A percentile compares a stretch with the other conserved stretches of the same genome.
Evolutionary conservation across 2,113 vertebrate species (phyloP).

Genomic region (Gallinago paraguaiae): DNA sequence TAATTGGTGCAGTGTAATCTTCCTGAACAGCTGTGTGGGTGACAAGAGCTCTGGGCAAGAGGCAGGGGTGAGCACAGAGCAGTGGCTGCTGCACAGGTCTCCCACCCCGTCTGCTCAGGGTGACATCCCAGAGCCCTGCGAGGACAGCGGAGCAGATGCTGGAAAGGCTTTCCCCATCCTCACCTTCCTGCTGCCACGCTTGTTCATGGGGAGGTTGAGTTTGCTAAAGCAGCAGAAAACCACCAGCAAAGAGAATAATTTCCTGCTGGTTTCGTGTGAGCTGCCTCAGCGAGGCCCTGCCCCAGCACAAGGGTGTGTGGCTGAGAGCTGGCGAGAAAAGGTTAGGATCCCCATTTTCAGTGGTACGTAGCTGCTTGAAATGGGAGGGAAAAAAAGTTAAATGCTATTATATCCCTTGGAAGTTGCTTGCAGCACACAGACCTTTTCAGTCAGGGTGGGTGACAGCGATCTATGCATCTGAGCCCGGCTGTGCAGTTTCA

Average conservation of each 20-base stretch:
- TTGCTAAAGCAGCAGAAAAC: background rate
- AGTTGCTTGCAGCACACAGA: background rate
- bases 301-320: background rate
- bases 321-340: background rate
- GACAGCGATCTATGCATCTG: background rate
- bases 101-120: background rate
- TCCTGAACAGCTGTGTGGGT: background rate
- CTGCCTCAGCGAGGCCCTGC: background rate
- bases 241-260: background rate
- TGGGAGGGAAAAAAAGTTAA: background rate
- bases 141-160: background rate
- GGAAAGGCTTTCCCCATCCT: background rate
- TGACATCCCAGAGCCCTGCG: background rate
- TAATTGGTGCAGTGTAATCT: background rate
- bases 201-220: background rate
- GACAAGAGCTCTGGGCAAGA: background rate
- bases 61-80: background rate
- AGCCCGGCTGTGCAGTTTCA: background rate
- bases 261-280: background rate
- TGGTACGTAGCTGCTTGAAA: background rate
- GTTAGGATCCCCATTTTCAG: background rate
- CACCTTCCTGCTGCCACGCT: background rate
- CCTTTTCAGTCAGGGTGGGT: background rate
- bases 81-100: background rate
- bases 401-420: background rate